Conservation (phyloP, 2,888 invertebrate genomes). For the Phrixothrix hirtus region DNA sequence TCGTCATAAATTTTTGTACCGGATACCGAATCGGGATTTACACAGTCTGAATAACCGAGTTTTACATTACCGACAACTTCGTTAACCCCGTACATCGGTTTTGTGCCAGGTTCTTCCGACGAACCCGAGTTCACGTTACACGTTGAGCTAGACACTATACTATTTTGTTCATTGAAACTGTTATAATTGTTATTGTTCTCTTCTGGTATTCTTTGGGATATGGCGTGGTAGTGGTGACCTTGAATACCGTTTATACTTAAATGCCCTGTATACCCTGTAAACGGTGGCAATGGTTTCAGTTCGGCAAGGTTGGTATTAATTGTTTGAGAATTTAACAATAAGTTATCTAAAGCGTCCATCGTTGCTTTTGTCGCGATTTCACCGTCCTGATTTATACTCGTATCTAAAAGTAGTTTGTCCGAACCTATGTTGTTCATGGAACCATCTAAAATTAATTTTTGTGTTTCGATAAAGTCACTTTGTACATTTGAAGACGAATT, state of each 20-base stretch:
- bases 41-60: conserved; percentile 56
- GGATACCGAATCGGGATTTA: conserved; percentile 63
- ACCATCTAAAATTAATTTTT: conserved; percentile 63
- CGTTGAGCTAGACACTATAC: conserved; percentile 73
- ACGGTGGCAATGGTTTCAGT: conserved; percentile 83
- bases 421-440: conserved; percentile 55
- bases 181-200: conserved; percentile 69
- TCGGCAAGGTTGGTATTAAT: conserved; percentile 74
- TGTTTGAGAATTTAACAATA: conserved; percentile 61
- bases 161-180: conserved; percentile 65
- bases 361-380: conserved; percentile 57
- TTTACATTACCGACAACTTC: conserved; percentile 50
- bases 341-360: conserved; percentile 72
- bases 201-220: conserved; percentile 75
- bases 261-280: conserved; percentile 84
- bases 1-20: conserved; percentile 58
- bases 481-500: conserved; percentile 56
- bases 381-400: conserved; percentile 56
- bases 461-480: conserved; percentile 61
- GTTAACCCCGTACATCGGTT: conserved; percentile 58
- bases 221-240: conserved; percentile 85
- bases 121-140: conserved; percentile 65
- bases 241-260: conserved; percentile 86
- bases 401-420: conserved; percentile 57
- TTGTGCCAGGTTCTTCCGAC: conserved; percentile 59